Base-by-base conservation (phyloP, 2,797 vertebrate species). In the Lagorchestes hirsutus region DNA sequence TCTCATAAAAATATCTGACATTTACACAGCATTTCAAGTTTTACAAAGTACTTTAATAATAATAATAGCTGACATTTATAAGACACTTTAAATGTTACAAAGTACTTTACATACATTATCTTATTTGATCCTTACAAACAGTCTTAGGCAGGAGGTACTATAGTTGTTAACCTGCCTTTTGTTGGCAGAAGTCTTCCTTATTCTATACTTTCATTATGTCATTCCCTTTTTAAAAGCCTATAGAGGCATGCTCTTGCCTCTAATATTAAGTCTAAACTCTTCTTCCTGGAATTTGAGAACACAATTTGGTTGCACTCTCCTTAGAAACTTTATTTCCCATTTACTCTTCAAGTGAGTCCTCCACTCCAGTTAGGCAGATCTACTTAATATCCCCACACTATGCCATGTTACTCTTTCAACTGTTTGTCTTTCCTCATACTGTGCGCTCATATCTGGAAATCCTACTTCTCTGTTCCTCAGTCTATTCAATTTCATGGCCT, bases 361-460 rank as follows among this genome's bases (percentile, higher is more conserved):
- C 46, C 55, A 9, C 58, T 95, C 93, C 90, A 27, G 54, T 95
- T 95, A 92, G 95, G 52, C 56, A 93, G 46, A 93, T 96, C 56
- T 94, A 24, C n/a, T 97, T 18, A 82, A 24, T 59, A 56, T 1
- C 54, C 2, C 22, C 40, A 27, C 54, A 92, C 87, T 62, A 95
- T 93, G 54, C 12, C 10, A 74, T 92, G 31, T 93, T 28, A 40
- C 87, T 94, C 91, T 24, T 54, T 54, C 55, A 57, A n/a, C 5
- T 40, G 5, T 74, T 74, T 40, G 18, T 18, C 40, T 82, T 82
- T 82, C n/a, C 22, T 82, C 22, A 46, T 24, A 11, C 8, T 82
- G 74, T 82, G 40, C 22, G 22, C 2, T 24, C 18, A 82, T 24
- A 46, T 27, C n/a, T 46, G n/a, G 40, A 82, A 46, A 46, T 27